phyloP scores from a whole-genome alignment of 2,797 vertebrate species.

The Xiphophorus birchmanni region DNA sequence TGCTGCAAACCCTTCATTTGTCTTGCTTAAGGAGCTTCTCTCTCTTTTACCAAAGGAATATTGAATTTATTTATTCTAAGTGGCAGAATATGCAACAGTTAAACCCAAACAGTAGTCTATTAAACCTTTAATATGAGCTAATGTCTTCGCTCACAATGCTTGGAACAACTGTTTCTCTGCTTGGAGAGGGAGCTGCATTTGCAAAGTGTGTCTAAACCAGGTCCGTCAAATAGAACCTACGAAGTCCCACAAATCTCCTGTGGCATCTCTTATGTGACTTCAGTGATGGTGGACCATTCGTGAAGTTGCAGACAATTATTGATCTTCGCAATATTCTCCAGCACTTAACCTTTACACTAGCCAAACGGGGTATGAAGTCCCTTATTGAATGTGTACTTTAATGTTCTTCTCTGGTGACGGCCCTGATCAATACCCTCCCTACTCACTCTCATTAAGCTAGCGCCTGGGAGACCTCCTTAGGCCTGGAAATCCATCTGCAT shows the following conservation, averaged over 20 bases:
- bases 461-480: slow-evolving; percentile 56
- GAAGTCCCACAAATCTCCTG: slow-evolving; percentile 52
- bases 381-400: slow-evolving; percentile 88
- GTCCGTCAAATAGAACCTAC: slow-evolving; percentile 49
- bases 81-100: slow-evolving; percentile 63
- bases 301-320: slow-evolving; percentile 84
- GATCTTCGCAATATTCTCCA: slow-evolving; percentile 84
- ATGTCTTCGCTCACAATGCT: slow-evolving; percentile 58
- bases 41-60: slow-evolving; percentile 73
- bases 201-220: slow-evolving; percentile 55
- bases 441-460: slow-evolving; percentile 77
- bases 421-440: slow-evolving; percentile 81
- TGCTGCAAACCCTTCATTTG: slow-evolving; percentile 83
- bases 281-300: slow-evolving; percentile 67
- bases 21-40: slow-evolving; percentile 84
- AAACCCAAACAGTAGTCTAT: slow-evolving; percentile 60
- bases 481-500: slow-evolving; percentile 55
- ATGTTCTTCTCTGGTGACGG: slow-evolving; percentile 83
- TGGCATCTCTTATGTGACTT: slow-evolving; percentile 76
- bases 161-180: slow-evolving; percentile 36
- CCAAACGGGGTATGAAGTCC: slow-evolving; percentile 83
- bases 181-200: slow-evolving; percentile 5
- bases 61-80: slow-evolving; percentile 83
- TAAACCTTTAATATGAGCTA: slow-evolving; percentile 79
- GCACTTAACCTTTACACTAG: slow-evolving; percentile 89